Evolutionary conservation across 2,113 vertebrate species (phyloP).

Genomic region (Struthidea cinerea): DNA sequence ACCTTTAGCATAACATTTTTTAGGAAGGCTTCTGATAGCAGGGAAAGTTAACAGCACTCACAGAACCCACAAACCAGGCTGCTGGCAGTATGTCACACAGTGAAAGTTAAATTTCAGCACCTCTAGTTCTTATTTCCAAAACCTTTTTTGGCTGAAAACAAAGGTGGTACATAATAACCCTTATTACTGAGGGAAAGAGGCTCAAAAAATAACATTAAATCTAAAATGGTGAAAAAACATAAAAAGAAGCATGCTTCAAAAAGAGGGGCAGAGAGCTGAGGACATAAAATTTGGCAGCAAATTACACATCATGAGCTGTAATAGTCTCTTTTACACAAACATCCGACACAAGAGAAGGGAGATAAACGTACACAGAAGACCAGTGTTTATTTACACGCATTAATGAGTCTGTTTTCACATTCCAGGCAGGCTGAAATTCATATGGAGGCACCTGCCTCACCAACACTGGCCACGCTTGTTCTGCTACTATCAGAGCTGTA

Average conservation of each 20-base stretch:
- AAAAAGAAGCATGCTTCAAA: neutral
- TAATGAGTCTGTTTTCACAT: constrained; percentile 28
- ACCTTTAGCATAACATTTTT: neutral
- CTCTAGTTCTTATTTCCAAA: neutral
- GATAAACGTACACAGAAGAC: neutral
- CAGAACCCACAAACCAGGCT: neutral
- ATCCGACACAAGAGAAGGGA: neutral
- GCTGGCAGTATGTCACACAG: neutral
- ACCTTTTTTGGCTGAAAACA: neutral
- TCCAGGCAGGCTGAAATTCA: neutral
- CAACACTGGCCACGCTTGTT: neutral
- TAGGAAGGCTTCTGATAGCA: neutral
- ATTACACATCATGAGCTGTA: neutral
- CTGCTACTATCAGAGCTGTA: neutral
- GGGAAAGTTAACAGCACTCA: neutral
- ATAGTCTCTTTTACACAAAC: neutral
- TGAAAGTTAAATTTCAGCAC: neutral
- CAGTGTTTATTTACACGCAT: neutral
- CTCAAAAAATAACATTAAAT: neutral
- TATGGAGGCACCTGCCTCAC: neutral
- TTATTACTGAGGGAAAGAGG: neutral
- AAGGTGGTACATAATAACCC: neutral
- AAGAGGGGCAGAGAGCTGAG: neutral
- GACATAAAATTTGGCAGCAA: neutral
- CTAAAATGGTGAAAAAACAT: neutral